Percentiles rank a stretch among this genome's conserved stretches.
phyloP scores from a whole-genome alignment of 2,888 invertebrate genomes.

The Lasioglossum villosulum region DNA sequence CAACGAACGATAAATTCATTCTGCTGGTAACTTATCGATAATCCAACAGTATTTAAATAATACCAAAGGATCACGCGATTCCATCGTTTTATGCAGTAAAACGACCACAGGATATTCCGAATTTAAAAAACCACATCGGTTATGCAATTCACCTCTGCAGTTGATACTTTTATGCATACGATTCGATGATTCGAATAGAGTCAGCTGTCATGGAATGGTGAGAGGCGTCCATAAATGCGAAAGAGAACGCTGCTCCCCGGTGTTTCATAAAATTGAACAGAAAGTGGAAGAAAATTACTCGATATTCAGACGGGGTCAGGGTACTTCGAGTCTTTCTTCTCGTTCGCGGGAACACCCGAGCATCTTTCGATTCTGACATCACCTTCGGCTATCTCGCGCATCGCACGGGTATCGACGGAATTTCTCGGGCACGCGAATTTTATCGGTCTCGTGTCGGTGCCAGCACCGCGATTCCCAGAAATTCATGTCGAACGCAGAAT shows the following conservation, averaged over 20 bases:
- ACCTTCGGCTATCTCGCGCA: conserved; percentile 18
- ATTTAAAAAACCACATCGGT: background rate
- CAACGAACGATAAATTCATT: no score
- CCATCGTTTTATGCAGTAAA: background rate
- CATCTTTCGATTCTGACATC: conserved; percentile 9
- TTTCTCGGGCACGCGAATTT: conserved; percentile 40
- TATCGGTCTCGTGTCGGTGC: conserved; percentile 26
- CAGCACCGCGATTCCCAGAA: conserved; percentile 13
- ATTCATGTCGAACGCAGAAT: conserved; percentile 39
- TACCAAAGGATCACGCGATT: no score
- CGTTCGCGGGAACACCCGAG: conserved; percentile 3
- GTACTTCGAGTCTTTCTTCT: background rate
- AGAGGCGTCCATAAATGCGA: background rate
- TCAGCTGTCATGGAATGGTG: background rate
- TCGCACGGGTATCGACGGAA: conserved; percentile 11
- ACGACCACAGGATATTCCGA: background rate
- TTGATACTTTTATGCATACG: background rate
- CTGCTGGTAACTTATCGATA: no score
- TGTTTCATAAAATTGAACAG: background rate
- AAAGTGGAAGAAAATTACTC: background rate
- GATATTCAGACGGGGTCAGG: background rate
- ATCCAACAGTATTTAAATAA: background rate
- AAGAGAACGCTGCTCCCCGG: background rate
- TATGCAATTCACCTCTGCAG: background rate
- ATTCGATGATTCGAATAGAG: background rate